A percentile compares a stretch with the other conserved stretches of the same genome.
phyloP scores from a whole-genome alignment of 2,113 vertebrate genomes.

The Glaucidium brasilianum region DNA sequence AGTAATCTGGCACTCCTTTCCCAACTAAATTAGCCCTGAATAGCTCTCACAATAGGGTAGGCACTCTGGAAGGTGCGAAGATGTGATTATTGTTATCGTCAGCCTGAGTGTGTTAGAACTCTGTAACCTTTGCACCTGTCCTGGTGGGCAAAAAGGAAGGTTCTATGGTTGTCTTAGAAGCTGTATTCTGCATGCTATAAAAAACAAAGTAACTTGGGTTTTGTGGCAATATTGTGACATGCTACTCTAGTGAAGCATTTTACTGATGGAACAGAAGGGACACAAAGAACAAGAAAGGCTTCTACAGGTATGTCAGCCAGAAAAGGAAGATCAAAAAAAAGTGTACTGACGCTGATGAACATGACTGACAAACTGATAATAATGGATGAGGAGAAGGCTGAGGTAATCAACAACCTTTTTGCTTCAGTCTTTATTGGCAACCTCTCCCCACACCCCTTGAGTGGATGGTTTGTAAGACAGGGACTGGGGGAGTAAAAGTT shows the following conservation, averaged over 20 bases:
- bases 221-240: not conserved
- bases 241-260: not conserved
- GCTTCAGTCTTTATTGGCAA: too few relatives aligned
- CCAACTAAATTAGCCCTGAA: not conserved
- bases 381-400: not conserved
- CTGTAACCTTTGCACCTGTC: not conserved
- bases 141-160: not conserved
- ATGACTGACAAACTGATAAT: not conserved
- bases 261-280: not conserved
- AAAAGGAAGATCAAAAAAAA: not conserved
- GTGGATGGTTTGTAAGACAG: too few relatives aligned
- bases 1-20: conserved; percentile 1
- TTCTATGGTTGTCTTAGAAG: not conserved
- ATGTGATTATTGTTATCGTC: not conserved
- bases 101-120: not conserved
- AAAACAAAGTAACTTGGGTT: not conserved
- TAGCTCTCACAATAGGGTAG: not conserved
- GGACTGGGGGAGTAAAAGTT: too few relatives aligned
- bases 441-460: too few relatives aligned
- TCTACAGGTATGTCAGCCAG: not conserved
- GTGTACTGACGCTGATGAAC: not conserved
- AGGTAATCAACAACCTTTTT: not conserved
- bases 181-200: not conserved
- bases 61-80: not conserved
- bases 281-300: not conserved